Conservation (phyloP, 2,113 vertebrate genomes). For the Amphilophus citrinellus region DNA sequence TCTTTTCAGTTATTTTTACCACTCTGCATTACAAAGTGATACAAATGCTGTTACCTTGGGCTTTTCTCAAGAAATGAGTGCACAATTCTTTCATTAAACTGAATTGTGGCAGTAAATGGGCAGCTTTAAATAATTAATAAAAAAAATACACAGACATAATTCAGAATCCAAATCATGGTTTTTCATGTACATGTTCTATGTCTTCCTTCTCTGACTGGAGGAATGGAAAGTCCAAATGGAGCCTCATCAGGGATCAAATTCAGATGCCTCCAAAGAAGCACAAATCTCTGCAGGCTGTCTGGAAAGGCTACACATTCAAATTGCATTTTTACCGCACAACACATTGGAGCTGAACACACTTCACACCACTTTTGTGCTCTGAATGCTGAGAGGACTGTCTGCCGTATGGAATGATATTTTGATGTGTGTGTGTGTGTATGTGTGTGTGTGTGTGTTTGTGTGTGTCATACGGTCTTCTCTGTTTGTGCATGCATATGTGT, state of each 20-base stretch:
- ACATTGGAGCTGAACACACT: slow-evolving; percentile 35
- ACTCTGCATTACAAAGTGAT: background rate
- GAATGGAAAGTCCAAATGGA: slow-evolving; percentile 29
- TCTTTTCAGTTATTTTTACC: background rate
- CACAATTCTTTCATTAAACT: background rate
- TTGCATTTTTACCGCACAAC: slow-evolving; percentile 55
- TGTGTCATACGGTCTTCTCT: background rate
- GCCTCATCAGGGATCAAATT: slow-evolving; percentile 30
- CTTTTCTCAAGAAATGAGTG: slow-evolving; percentile 10
- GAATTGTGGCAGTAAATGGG: background rate
- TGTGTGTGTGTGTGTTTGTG: background rate
- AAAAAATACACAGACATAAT: background rate
- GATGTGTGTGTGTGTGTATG: background rate
- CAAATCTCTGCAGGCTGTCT: slow-evolving; percentile 45
- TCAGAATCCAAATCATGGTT: slow-evolving; percentile 8
- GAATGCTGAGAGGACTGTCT: slow-evolving; percentile 19
- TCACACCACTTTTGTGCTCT: slow-evolving; percentile 33
- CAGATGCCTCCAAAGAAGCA: slow-evolving; percentile 41
- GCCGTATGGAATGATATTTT: slow-evolving; percentile 2
- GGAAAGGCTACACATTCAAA: slow-evolving; percentile 62
- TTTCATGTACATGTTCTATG: slow-evolving; percentile 16
- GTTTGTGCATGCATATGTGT: background rate
- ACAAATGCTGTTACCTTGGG: background rate
- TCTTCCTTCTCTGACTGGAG: slow-evolving; percentile 49
- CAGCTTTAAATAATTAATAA: no score